Evolutionary conservation across 1,140 invertebrate genomes (phyloP).

Genomic region (Sminthurinus signatus): DNA sequence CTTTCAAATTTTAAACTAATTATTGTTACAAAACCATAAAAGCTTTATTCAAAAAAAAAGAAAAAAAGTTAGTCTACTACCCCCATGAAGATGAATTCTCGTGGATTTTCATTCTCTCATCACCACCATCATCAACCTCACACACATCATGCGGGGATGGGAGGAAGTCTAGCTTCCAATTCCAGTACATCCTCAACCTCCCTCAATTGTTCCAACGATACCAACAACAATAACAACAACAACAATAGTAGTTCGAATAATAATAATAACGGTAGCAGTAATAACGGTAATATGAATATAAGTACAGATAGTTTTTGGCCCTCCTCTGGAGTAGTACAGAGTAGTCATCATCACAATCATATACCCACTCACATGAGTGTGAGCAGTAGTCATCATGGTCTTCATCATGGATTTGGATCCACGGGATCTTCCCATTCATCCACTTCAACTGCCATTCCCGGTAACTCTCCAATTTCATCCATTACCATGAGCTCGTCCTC

Average conservation of each 20-base stretch:
- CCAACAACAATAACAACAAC: no score
- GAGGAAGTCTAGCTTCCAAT: neutral
- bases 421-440: conserved; percentile 25
- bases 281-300: conserved; percentile 2
- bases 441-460: no score
- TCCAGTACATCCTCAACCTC: neutral
- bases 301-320: conserved; percentile 11
- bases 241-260: no score
- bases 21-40: no score
- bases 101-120: conserved; percentile 31
- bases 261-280: no score
- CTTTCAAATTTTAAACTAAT: no score
- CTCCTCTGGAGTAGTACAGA: conserved; percentile 23
- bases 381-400: no score
- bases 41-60: no score
- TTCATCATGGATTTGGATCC: neutral
- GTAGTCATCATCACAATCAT: conserved; percentile 12
- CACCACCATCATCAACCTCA: conserved; percentile 27
- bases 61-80: no score
- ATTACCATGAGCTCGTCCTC: conserved; percentile 25
- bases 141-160: neutral
- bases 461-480: conserved; percentile 29
- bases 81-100: conserved; percentile 25
- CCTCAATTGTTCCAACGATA: neutral
- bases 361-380: no score